Base-by-base conservation (phyloP, 92 coral and sea anemone genomes). In the Virgularia gustaviana region DNA sequence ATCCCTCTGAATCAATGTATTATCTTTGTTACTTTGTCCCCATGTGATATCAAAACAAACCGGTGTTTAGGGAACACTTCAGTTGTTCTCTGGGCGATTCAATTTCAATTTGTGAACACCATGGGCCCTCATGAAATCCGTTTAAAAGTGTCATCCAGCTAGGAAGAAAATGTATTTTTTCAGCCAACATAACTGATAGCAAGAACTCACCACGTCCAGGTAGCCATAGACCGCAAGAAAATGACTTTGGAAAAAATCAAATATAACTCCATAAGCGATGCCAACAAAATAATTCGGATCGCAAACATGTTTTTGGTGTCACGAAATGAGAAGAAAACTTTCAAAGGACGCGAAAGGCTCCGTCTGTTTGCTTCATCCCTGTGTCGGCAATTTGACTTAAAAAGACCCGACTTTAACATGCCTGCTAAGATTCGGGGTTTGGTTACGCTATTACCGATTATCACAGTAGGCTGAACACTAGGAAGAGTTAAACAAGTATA, bases 331-430 rank as follows among this genome's bases (percentile, higher is more conserved):
- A n/a, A n/a, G n/a, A n/a, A n/a, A n/a, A n/a, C n/a, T n/a, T n/a
- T n/a, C n/a, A n/a, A n/a, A n/a, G n/a, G n/a, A n/a, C n/a, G n/a
- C n/a, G n/a, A n/a, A n/a, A n/a, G n/a, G n/a, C n/a, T 51, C 31
- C 34, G 24, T 19, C 33, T 29, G 12, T 51, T 45, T 10, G 18
- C 39, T 29, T 7, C 20, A 30, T 49, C 49, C 58, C 43, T 67
- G 45, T 47, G 75, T 68, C 75, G 75, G 75, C 61, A 68, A 68
- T 49, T 68, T 68, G 61, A 47, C 15, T 68, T 68, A 68, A 32
- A 49, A 68, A 68, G 55, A 36, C 53, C 75, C 75, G 61, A 49
- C 61, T 68, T 45, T 24, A 68, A 25, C 60, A 49, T 68, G 25
- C 59, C 75, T 32, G 7, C 59, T 55, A n/a, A 49, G 24, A 27